Conservation (phyloP, 2,797 vertebrate genomes). For the Kryptolebias ocellatus region DNA sequence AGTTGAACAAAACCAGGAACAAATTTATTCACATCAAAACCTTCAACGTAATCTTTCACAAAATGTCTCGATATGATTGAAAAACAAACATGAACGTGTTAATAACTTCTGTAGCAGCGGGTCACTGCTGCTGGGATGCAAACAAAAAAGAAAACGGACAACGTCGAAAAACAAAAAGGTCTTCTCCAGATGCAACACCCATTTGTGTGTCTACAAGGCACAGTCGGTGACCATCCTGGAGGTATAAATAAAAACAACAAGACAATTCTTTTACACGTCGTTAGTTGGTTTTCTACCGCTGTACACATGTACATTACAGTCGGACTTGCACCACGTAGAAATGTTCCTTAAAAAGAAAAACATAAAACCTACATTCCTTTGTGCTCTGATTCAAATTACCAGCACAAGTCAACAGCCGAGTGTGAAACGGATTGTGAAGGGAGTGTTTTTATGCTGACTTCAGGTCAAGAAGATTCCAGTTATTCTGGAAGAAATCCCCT, state of each 20-base stretch:
- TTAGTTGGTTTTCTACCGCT: conserved; percentile 65
- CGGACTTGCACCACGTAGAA: conserved; percentile 55
- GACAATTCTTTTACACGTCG: conserved; percentile 50
- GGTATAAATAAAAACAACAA: conserved; percentile 76
- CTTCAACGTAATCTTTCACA: conserved; percentile 56
- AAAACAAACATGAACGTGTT: conserved; percentile 21
- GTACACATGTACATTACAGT: conserved; percentile 71
- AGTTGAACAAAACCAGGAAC: conserved; percentile 54
- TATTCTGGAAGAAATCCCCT: conserved; percentile 18
- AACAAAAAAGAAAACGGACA: conserved; percentile 31
- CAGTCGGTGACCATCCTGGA: conserved; percentile 79
- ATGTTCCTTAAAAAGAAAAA: conserved; percentile 44
- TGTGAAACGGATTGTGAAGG: conserved; percentile 30
- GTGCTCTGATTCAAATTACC: conserved; percentile 60
- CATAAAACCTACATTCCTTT: conserved; percentile 67
- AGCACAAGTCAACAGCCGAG: conserved; percentile 25
- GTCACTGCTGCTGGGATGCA: conserved; percentile 40
- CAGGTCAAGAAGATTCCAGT: conserved; percentile 14
- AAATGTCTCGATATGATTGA: conserved; percentile 68
- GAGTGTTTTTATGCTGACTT: conserved; percentile 30
- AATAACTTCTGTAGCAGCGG: conserved; percentile 29
- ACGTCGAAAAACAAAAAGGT: conserved; percentile 51
- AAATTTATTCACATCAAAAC: conserved; percentile 67
- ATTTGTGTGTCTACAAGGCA: conserved; percentile 80
- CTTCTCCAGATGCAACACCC: conserved; percentile 77